phyloP scores from a whole-genome alignment of 2,797 vertebrate genomes.

The Sylvilagus floridanus region DNA sequence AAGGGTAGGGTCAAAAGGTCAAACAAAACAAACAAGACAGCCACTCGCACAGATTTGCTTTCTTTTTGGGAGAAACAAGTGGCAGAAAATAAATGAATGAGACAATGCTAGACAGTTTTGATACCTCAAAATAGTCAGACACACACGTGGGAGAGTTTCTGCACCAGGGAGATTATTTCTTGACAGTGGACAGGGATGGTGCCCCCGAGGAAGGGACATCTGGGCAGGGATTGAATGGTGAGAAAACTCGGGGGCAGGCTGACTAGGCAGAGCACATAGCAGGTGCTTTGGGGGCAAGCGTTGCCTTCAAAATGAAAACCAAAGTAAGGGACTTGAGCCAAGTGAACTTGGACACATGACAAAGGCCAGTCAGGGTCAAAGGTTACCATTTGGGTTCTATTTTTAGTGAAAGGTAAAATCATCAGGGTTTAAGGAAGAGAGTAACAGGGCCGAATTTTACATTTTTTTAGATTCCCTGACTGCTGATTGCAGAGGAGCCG shows the following conservation, averaged over 20 bases:
- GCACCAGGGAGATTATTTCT: not conserved
- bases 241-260: not conserved
- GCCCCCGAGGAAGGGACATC: not conserved
- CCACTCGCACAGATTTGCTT: not conserved
- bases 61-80: not conserved
- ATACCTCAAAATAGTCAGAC: not conserved
- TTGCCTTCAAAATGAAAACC: not conserved
- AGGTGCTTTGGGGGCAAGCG: not conserved
- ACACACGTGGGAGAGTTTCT: not conserved
- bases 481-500: not conserved
- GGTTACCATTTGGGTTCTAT: not conserved
- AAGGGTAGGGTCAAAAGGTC: rapidly evolving
- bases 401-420: not conserved
- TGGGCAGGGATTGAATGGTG: not conserved
- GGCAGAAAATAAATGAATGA: not conserved
- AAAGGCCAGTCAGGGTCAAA: not conserved
- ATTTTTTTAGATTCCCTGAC: not conserved
- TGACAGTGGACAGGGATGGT: not conserved
- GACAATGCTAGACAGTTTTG: not conserved
- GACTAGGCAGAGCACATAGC: not conserved
- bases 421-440: not conserved
- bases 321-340: rapidly evolving
- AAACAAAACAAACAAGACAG: not conserved
- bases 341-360: not conserved
- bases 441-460: not conserved